These are phyloP conservation scores for Acrocyrtus sp. DNA, from an alignment of 2,888 invertebrate genomes.

Conservation along the genomic window DNA sequence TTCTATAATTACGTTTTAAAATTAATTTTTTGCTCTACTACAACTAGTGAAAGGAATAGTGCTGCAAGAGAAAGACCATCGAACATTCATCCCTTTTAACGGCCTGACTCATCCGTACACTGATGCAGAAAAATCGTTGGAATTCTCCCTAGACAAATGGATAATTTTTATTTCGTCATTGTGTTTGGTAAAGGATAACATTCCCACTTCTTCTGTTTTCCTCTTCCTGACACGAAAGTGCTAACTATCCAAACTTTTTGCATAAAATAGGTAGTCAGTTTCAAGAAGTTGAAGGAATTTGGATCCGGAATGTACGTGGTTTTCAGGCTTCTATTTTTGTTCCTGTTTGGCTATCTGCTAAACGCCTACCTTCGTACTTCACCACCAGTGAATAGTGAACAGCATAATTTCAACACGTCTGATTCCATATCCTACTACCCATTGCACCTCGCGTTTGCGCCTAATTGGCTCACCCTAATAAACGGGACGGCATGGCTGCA, in stretches of 20 bases:
- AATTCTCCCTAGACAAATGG: background rate
- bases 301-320: slow-evolving; percentile 23
- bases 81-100: slow-evolving; percentile 18
- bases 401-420: background rate
- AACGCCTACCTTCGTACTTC: slow-evolving; percentile 11
- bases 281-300: slow-evolving; percentile 16
- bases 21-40: too few species aligned
- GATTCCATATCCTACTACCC: slow-evolving; percentile 42
- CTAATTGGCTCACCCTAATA: slow-evolving; percentile 40
- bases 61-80: slow-evolving; percentile 8
- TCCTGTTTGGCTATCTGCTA: slow-evolving; percentile 22
- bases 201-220: background rate
- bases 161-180: background rate
- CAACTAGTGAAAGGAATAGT: slow-evolving; percentile 32
- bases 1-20: background rate
- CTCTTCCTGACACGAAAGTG: too few species aligned
- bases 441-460: slow-evolving; percentile 7
- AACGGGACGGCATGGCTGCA: slow-evolving; percentile 52
- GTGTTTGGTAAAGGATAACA: background rate
- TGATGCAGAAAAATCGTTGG: too few species aligned
- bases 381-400: background rate
- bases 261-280: slow-evolving; percentile 28
- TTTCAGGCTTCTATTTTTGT: slow-evolving; percentile 25
- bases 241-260: too few species aligned
- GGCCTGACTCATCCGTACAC: slow-evolving; percentile 9